Percentiles rank a stretch among this genome's conserved stretches.
phyloP scores from a whole-genome alignment of 2,888 invertebrate species.

The Archips crataeganus region DNA sequence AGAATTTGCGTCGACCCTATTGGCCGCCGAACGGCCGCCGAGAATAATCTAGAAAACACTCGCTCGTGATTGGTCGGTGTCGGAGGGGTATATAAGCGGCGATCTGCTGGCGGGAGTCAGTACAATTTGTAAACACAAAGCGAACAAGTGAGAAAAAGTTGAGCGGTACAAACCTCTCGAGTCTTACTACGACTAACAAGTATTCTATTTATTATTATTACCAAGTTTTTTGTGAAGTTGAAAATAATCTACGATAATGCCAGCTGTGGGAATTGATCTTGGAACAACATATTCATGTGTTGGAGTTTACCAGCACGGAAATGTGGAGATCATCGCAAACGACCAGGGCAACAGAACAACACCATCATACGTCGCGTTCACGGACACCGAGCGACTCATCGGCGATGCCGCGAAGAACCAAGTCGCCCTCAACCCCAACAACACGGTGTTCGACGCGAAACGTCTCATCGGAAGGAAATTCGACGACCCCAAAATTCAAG shows the following conservation, averaged over 20 bases:
- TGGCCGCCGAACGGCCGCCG: conserved; percentile 32
- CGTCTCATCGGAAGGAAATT: conserved; percentile 91
- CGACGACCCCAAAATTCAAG: conserved; percentile 88
- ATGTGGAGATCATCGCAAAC: conserved; percentile 91
- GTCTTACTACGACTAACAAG: conserved; percentile 15
- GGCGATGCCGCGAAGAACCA: conserved; percentile 88
- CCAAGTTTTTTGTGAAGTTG: conserved; percentile 30
- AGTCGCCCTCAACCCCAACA: conserved; percentile 88
- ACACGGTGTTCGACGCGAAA: conserved; percentile 90
- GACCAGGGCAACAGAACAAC: conserved; percentile 93
- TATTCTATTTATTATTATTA: background rate
- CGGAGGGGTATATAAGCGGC: conserved; percentile 44
- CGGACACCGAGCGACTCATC: conserved; percentile 83
- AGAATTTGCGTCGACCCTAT: conserved; percentile 12
- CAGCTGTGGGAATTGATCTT: conserved; percentile 82
- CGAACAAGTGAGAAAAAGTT: conserved; percentile 31
- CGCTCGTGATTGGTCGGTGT: conserved; percentile 43
- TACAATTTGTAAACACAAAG: conserved; percentile 43
- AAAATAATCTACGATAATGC: conserved; percentile 43
- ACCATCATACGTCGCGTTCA: conserved; percentile 91
- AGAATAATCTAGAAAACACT: conserved; percentile 43
- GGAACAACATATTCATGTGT: conserved; percentile 88
- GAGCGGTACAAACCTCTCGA: conserved; percentile 29
- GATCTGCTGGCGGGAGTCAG: conserved; percentile 40
- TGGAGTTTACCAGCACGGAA: conserved; percentile 89